A percentile compares a stretch with the other conserved stretches of the same genome.
These are phyloP conservation scores for Drosophila kanekoi DNA, from an alignment of 2,888 invertebrate genomes.

Conservation along the genomic window DNA sequence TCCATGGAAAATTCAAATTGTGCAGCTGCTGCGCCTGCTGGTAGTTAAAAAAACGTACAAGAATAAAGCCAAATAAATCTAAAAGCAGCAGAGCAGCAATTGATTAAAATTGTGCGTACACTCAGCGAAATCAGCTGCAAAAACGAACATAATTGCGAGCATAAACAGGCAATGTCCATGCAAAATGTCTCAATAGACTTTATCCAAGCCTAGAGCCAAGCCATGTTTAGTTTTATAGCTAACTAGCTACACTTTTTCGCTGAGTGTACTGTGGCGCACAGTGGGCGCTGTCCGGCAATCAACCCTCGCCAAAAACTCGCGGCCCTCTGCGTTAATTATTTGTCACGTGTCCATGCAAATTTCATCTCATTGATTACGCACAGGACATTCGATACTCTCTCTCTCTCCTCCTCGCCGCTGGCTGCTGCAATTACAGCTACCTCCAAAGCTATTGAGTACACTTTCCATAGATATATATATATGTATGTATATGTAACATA, in stretches of 20 bases:
- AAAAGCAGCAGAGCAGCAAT: slow-evolving; percentile 33
- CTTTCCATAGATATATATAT: slow-evolving; percentile 37
- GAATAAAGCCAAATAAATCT: slow-evolving; percentile 12
- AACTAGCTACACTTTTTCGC: slow-evolving; percentile 3
- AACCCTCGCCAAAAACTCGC: slow-evolving; percentile 1
- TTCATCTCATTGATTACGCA: slow-evolving; percentile 74
- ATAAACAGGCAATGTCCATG: no score
- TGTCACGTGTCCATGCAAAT: slow-evolving; percentile 84
- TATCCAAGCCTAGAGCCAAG: no score
- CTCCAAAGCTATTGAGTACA: slow-evolving; percentile 34
- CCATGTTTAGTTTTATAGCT: background rate
- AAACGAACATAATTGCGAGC: background rate
- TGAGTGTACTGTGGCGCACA: slow-evolving; percentile 20
- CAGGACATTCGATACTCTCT: slow-evolving; percentile 77
- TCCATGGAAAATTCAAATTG: slow-evolving; percentile 60
- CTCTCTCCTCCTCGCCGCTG: no score
- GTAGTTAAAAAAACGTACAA: slow-evolving; percentile 45
- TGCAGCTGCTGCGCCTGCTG: slow-evolving; percentile 63
- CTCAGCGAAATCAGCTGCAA: slow-evolving; percentile 14
- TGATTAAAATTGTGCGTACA: slow-evolving; percentile 57
- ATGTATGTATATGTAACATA: background rate
- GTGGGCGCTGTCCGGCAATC: slow-evolving; percentile 12
- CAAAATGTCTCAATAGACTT: no score
- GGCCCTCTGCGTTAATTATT: slow-evolving; percentile 70
- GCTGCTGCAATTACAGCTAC: slow-evolving; percentile 67